These are phyloP conservation scores for Habropoda laboriosa DNA, from an alignment of 1,140 invertebrate genomes.

Conservation along the genomic window DNA sequence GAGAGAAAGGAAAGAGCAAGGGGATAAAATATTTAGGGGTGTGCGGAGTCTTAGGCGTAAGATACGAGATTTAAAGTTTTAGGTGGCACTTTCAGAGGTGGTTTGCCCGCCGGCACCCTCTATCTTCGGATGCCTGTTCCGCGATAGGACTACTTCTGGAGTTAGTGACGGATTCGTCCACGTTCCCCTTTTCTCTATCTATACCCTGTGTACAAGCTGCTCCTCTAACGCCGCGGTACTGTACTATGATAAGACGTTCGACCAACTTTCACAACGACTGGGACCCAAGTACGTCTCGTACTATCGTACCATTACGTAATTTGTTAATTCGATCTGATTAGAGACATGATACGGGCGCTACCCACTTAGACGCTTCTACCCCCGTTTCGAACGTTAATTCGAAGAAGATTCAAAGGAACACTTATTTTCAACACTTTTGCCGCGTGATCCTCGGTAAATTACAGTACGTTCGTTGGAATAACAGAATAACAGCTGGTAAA, in stretches of 20 bases:
- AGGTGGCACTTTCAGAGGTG: constrained; percentile 53
- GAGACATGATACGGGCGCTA: no score
- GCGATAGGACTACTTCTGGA: constrained; percentile 47
- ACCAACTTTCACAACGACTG: neutral
- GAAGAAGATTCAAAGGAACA: neutral
- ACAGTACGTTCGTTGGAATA: no score
- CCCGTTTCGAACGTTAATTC: neutral
- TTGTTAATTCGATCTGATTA: constrained; percentile 29
- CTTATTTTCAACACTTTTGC: no score
- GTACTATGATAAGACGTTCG: constrained; percentile 2
- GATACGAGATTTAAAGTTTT: constrained; percentile 69
- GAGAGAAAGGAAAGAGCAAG: constrained; percentile 15
- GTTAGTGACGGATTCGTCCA: constrained; percentile 23
- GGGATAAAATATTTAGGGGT: constrained; percentile 43
- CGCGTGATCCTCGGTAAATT: no score
- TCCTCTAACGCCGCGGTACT: neutral
- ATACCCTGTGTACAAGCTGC: neutral
- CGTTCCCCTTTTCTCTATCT: constrained; percentile 18
- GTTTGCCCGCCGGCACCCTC: constrained; percentile 37
- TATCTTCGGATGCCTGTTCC: constrained; percentile 46
- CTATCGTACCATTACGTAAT: neutral
- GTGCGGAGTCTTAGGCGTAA: constrained; percentile 38
- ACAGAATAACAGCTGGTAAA: no score
- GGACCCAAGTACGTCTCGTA: neutral
- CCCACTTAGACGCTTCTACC: no score